Evolutionary conservation across 2,797 vertebrate genomes (phyloP), one percentile per base, ranked within the genome.

Genomic region (Pipistrellus pipistrellus): DNA sequence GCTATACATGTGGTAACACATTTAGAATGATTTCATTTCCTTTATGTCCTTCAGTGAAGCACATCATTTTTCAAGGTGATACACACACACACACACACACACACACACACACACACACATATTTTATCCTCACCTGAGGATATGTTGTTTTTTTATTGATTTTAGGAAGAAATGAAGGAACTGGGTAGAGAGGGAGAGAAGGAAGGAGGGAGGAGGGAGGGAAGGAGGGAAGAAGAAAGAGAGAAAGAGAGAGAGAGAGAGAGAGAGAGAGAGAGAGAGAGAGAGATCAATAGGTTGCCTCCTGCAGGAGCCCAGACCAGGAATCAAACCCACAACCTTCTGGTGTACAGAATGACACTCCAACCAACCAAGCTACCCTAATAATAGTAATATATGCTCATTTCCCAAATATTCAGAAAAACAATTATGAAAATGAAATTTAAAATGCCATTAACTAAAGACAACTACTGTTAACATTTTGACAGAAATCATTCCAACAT

Each of bases 371-470:
- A 76, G 46, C 73, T 30, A 76, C 10, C 30, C 46, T 69, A 38
- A n/a, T 30, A 64, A 77, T 30, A 44, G 46, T 89, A 78, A 76
- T 59, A 68, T 7, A 20, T 32, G 25, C 57, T 85, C 35, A 73
- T 51, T 41, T 82, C 32, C 48, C 46, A 91, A 81, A 75, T 57
- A 94, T 68, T 62, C 14, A 41, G 15, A 87, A 87, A 55, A 86
- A 85, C n/a, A 55, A 89, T 7, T 35, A 71, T 17, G 51, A 71
- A 82, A 86, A 87, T 32, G 8, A 88, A 55, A 72, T 77, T 72
- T 57, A 46, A 46, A 80, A 80, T 66, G 55, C 27, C 46, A 85
- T 44, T 84, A 85, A 68, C 25, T 55, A 85, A 51, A 55, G 44
- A 86, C 35, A 82, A 48, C 48, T 25, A 86, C 38, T 41, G 17